These are phyloP conservation scores for Rhyacophila brunnea DNA, from an alignment of 1,140 invertebrate genomes.

Conservation along the genomic window DNA sequence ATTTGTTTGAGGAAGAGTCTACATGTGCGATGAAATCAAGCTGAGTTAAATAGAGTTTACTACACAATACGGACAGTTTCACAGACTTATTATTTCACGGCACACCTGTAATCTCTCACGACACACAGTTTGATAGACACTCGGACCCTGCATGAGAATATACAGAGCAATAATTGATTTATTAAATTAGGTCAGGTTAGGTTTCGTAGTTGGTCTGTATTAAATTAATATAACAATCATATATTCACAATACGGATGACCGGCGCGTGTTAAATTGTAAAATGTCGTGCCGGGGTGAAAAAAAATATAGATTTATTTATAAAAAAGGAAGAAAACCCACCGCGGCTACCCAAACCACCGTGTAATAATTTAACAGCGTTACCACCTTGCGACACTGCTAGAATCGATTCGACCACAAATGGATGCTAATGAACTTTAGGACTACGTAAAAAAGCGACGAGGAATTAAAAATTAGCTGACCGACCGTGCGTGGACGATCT, in stretches of 20 bases:
- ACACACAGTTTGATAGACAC: no score
- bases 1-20: no score
- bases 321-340: not conserved
- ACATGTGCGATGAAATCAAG: no score
- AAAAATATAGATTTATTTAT: no score
- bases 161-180: no score
- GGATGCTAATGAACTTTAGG: slow-evolving; percentile 32
- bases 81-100: no score
- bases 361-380: slow-evolving; percentile 20
- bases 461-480: slow-evolving; percentile 30
- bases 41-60: no score
- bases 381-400: slow-evolving; percentile 26
- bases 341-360: slow-evolving; percentile 4
- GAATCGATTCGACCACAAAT: slow-evolving; percentile 33
- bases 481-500: slow-evolving; percentile 25
- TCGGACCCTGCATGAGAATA: not conserved
- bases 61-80: no score
- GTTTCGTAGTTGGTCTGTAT: not conserved
- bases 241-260: no score
- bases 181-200: no score
- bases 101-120: no score
- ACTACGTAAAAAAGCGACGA: slow-evolving; percentile 14
- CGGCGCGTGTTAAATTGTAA: slow-evolving; percentile 7
- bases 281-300: not conserved
- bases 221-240: no score